Conservation (phyloP, 2,797 vertebrate genomes). For the Pseudocheirus occidentalis region DNA sequence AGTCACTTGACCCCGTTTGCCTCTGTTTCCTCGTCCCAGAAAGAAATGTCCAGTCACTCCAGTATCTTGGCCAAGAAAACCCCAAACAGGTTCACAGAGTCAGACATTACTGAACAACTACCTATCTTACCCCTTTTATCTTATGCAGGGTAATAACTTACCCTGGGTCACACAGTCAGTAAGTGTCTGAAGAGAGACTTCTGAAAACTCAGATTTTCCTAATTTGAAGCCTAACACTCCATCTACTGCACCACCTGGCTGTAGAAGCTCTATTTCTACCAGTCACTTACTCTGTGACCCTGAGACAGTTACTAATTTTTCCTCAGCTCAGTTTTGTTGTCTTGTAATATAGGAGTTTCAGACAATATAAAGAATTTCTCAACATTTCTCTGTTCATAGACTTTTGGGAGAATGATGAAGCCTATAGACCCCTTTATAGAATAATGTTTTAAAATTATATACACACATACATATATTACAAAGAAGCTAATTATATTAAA, state of each 20-base stretch:
- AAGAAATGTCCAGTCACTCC: neutral
- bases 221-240: neutral
- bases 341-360: neutral
- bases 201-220: neutral
- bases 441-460: neutral
- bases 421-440: neutral
- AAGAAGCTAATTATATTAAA: neutral
- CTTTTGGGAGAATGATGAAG: neutral
- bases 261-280: neutral
- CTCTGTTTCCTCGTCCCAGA: neutral
- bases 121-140: no score
- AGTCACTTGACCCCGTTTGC: neutral
- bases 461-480: neutral
- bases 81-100: neutral
- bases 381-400: neutral
- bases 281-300: neutral
- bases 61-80: neutral
- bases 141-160: no score
- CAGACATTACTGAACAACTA: neutral
- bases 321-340: neutral
- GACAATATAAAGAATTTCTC: neutral
- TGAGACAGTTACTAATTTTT: neutral
- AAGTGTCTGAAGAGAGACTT: neutral
- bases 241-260: neutral
- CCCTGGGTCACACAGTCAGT: neutral